Evolutionary conservation across 2,113 vertebrate genomes (phyloP), one percentile per base, ranked within the genome.

Genomic region (Leuciscus idus): DNA sequence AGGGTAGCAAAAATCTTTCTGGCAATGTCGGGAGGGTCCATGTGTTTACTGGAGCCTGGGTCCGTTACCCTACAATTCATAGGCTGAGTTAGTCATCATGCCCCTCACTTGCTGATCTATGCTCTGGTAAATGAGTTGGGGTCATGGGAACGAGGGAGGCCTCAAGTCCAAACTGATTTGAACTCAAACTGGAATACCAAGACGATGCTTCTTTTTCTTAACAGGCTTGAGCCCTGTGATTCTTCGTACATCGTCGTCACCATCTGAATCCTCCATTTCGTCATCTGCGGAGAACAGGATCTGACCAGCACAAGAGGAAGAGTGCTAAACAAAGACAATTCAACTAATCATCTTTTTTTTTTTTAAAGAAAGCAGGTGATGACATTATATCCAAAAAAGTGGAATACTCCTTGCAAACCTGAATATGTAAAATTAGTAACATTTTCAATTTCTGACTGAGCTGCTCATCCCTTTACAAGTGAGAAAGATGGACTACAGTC

Each of bases 231-330:
- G 83, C 84, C 95, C 97, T 8, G 96, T 95, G 91, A 99, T 93
- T 76, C 97, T 95, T 13, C 96, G 94, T 33, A 97, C 93, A 79
- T 99, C 97, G 52, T 99, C 98, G 74, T 99, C 98, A 0, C 85
- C 23, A 0, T 99, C 97, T 0, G 98, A 98, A 88, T 99, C 97
- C 52, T 99, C 98, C 98, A 99, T 97, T 92, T 99, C 98, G 4
- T 99, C 97, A 19, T 99, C 98, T 4, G 98, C 97, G 1, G 98
- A 99, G 93, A 99, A 99, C 80, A 99, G 96, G 91, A 99, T 97
- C 98, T 99, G 80, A 90, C 80, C 48, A 0, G 66, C n/a, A 1
- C 48, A 7, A 15, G 72, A 72, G 50, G 21, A 33, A 79, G 8
- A 30, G 50, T 10, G 80, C 30, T 28, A 59, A 59, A 82, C 17